Base-by-base conservation (phyloP, 2,888 invertebrate species). In the Lathronympha strigana region DNA sequence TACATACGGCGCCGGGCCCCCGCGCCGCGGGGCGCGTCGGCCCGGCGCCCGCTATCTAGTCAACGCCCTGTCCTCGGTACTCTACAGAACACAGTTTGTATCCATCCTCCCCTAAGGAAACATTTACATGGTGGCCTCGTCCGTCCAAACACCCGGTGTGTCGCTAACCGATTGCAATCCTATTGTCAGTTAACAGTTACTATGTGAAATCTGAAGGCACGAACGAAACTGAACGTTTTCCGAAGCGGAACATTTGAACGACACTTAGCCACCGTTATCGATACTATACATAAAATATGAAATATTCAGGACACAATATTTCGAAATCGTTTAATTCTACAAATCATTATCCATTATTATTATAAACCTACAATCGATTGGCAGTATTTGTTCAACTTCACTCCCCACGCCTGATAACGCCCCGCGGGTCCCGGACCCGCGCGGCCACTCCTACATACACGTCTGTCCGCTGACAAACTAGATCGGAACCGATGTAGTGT, bases 41-140 rank as follows among this genome's bases (percentile, higher is more conserved):
- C 76, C 71, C 75, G 76, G 84, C 87, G 82, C 81, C 81, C 86
- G 36, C 87, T 90, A 88, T 86, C 88, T 88, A 89, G 76, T 82
- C 84, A 83, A 80, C 86, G 83, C 86, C 87, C 87, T 86, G 84
- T 88, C 87, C 83, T 85, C 87, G 84, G 84, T 88, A 90, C 88
- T 76, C 90, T 90, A 90, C 88, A 85, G 90, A 90, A 90, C 90
- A 90, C 91, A 90, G 83, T 87, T 86, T 86, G 89, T 90, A 91
- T 90, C 90, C 89, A 82, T 80, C 82, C 85, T 84, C 84, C 76
- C 80, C 81, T 83, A 87, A 84, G 79, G 78, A 82, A 89, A 87
- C 87, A 83, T 84, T 81, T 79, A 83, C 77, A 77, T 68, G 80
- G 79, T 76, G 81, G 76, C 77, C 78, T 81, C 73, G 76, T 40